Percentiles rank a stretch among this genome's conserved stretches.
These are phyloP conservation scores for Melinaea menophilus DNA, from an alignment of 2,888 invertebrate genomes.

Conservation along the genomic window DNA sequence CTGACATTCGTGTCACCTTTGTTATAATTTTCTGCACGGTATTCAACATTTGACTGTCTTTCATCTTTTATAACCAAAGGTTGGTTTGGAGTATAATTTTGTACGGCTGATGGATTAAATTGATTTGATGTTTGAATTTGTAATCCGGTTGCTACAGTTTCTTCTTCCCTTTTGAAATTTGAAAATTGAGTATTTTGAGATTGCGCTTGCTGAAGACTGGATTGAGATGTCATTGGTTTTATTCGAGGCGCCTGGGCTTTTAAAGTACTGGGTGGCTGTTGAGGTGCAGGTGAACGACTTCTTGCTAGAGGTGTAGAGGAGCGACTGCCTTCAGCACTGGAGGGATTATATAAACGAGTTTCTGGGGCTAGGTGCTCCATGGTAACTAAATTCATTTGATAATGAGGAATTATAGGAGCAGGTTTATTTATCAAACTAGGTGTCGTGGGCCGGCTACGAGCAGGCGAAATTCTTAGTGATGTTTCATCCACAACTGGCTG, in stretches of 20 bases:
- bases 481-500: constrained; percentile 80
- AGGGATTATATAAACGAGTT: constrained; percentile 79
- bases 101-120: constrained; percentile 24
- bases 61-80: constrained; percentile 70
- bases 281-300: constrained; percentile 83
- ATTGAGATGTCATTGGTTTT: constrained; percentile 68
- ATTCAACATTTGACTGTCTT: constrained; percentile 67
- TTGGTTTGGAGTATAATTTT: constrained; percentile 58
- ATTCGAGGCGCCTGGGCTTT: constrained; percentile 81
- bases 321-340: constrained; percentile 77
- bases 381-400: constrained; percentile 87
- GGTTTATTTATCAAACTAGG: constrained; percentile 86
- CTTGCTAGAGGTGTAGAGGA: constrained; percentile 82
- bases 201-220: constrained; percentile 32
- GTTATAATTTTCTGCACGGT: constrained; percentile 70
- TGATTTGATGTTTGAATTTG: constrained; percentile 16
- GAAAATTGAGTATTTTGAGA: constrained; percentile 17
- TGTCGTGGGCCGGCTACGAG: constrained; percentile 79
- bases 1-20: constrained; percentile 58
- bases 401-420: constrained; percentile 85
- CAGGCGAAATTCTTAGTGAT: constrained; percentile 73
- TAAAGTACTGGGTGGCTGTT: constrained; percentile 83
- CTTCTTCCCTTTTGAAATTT: constrained; percentile 43
- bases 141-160: constrained; percentile 15
- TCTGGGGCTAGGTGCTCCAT: constrained; percentile 80